Evolutionary conservation across 2,888 invertebrate genomes (phyloP).

Genomic region (Apocheima hispidaria): DNA sequence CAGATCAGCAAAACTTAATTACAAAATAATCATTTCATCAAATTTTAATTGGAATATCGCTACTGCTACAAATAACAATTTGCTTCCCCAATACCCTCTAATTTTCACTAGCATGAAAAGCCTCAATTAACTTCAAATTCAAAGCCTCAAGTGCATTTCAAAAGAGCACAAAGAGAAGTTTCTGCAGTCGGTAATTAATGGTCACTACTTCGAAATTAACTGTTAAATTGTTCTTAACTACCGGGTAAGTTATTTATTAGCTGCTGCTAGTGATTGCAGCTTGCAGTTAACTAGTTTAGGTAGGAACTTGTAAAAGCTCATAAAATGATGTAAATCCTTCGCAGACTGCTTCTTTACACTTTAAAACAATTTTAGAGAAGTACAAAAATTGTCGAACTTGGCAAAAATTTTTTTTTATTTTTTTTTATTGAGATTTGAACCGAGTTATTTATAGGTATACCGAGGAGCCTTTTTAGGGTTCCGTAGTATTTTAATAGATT

Average conservation of each 20-base stretch:
- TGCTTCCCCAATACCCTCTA: conserved; percentile 11
- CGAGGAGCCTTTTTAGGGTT: too few relatives aligned
- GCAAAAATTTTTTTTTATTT: too few relatives aligned
- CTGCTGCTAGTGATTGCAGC: not conserved
- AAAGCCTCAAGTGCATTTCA: conserved; percentile 17
- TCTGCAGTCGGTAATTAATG: conserved; percentile 13
- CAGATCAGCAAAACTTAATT: too few relatives aligned
- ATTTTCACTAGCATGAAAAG: conserved; percentile 8
- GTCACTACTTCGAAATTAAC: conserved; percentile 11
- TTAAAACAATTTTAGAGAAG: too few relatives aligned
- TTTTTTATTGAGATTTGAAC: too few relatives aligned
- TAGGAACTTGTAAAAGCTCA: not conserved
- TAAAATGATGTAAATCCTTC: too few relatives aligned
- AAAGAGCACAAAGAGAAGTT: not conserved
- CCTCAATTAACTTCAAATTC: conserved; percentile 18
- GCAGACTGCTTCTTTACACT: too few relatives aligned
- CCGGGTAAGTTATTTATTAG: conserved; percentile 1
- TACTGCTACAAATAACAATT: not conserved
- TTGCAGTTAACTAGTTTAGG: not conserved
- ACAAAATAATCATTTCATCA: too few relatives aligned
- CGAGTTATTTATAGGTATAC: too few relatives aligned
- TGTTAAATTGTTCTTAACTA: conserved; percentile 11
- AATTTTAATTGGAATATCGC: not conserved
- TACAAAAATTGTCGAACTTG: too few relatives aligned
- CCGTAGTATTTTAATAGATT: too few relatives aligned